phyloP scores from a whole-genome alignment of 2,888 invertebrate genomes.

The Napeogenes inachia region DNA sequence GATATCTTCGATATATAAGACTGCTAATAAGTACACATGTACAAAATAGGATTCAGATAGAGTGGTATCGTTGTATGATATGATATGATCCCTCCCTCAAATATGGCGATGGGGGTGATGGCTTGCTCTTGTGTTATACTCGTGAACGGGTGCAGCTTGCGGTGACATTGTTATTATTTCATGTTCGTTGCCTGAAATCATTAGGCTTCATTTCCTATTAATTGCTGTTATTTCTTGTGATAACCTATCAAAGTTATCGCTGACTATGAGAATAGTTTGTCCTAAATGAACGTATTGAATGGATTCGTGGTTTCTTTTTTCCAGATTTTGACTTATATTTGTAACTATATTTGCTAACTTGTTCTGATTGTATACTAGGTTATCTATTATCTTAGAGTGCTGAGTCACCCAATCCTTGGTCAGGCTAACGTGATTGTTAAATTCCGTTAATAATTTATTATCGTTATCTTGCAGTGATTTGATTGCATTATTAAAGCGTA shows the following conservation, averaged over 20 bases:
- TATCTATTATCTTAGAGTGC: background rate
- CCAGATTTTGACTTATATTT: background rate
- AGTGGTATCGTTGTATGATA: constrained; percentile 7
- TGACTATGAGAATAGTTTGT: background rate
- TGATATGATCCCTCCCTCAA: too few species aligned
- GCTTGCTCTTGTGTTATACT: too few species aligned
- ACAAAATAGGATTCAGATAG: background rate
- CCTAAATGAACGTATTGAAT: background rate
- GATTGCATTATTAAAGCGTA: constrained; percentile 18
- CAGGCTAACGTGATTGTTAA: constrained; percentile 11
- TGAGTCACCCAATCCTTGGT: too few species aligned
- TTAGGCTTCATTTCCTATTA: too few species aligned
- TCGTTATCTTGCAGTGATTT: constrained; percentile 18
- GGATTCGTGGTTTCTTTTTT: background rate
- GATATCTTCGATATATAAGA: background rate
- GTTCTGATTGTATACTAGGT: background rate
- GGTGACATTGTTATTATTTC: too few species aligned
- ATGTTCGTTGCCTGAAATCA: too few species aligned
- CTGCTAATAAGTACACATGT: background rate
- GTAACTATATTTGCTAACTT: too few species aligned
- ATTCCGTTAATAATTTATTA: constrained; percentile 3
- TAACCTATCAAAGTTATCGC: constrained; percentile 2
- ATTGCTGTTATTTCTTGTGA: constrained; percentile 2
- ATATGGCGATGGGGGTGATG: too few species aligned
- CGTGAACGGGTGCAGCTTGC: too few species aligned